Evolutionary conservation across 2,113 vertebrate genomes (phyloP), one percentile per base, ranked within the genome.

Genomic region (Cavia aperea): DNA sequence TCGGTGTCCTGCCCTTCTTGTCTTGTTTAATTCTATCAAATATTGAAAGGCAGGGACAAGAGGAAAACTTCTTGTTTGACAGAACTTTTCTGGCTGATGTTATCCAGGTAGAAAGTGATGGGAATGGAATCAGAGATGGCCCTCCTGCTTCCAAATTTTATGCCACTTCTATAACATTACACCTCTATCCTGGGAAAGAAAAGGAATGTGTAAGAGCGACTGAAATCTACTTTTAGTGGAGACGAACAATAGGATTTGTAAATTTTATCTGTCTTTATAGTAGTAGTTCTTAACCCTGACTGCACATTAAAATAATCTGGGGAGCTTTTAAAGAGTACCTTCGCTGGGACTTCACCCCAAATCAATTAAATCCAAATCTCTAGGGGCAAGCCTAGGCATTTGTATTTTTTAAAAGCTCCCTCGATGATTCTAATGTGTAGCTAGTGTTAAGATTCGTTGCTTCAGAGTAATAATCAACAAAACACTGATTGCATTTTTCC

Each of bases 401-500:
- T 60, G 94, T 75, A 94, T 87, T 63, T 87, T 91, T 93, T 92
- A 87, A 92, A 89, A 90, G 87, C 75, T 87, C 91, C 89, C 94
- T 63, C 15, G 82, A 51, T 81, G 81, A 77, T 77, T 83, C 89
- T 95, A 62, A 93, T 12, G 39, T 73, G 46, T 8, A 49, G 83
- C 31, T 13, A 56, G 81, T 66, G 93, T 81, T 95, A 83, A 89
- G 85, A 94, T 81, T 83, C 31, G 7, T 60, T 88, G 89, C 89
- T 95, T 91, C 92, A 46, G 84, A 96, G 91, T 83, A 66, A 92
- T 92, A 81, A 92, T 89, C 89, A 88, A 94, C 83, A 87, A 82
- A 92, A 82, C 70, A 39, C 75, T 93, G 93, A 95, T 68, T 94
- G 91, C 43, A 26, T 78, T 95, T 95, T 89, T 24, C 68, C 23